Evolutionary conservation across 2,888 invertebrate species (phyloP), one percentile per base, ranked within the genome.

Genomic region (Apodemia mormo): DNA sequence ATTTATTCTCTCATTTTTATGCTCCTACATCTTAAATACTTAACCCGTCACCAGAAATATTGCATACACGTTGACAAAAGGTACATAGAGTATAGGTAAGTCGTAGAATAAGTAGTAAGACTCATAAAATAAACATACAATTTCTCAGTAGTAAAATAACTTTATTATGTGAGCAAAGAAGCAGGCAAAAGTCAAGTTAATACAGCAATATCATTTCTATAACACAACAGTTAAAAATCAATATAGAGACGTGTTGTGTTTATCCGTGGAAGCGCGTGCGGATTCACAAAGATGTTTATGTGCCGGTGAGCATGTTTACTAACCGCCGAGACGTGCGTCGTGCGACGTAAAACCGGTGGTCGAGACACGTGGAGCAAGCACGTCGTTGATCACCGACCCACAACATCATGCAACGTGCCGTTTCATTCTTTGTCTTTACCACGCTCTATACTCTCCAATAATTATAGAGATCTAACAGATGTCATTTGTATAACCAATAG

Each of bases 221-320:
- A 45, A 45, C 45, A 12, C 45, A 45, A 45, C 49, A 14, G 49
- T 49, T 49, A 14, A 49, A 49, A 49, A 14, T 49, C 14, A 49
- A 49, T 49, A 49, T 14, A 49, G 12, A 7, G 9, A 43, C 9
- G 10, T 43, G 43, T 43, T 14, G 49, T 81, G 84, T 83, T 83
- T 81, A 78, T 45, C 72, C 73, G 71, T 30, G 72, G 61, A 69
- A 68, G 74, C 74, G 75, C 75, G 73, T 76, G 74, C 73, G 70
- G 71, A 76, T 78, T 77, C 79, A 82, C 81, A 80, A 82, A 85
- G 82, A 82, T 86, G 86, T 87, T 87, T 88, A 85, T 81, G 75
- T 73, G 75, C 72, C 70, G 76, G 78, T 74, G 79, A 72, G 76
- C 79, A 80, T 88, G 87, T 88, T 88, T 88, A 88, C 85, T 78